phyloP scores from a whole-genome alignment of 2,888 invertebrate genomes.

The Petrolisthes cinctipes region DNA sequence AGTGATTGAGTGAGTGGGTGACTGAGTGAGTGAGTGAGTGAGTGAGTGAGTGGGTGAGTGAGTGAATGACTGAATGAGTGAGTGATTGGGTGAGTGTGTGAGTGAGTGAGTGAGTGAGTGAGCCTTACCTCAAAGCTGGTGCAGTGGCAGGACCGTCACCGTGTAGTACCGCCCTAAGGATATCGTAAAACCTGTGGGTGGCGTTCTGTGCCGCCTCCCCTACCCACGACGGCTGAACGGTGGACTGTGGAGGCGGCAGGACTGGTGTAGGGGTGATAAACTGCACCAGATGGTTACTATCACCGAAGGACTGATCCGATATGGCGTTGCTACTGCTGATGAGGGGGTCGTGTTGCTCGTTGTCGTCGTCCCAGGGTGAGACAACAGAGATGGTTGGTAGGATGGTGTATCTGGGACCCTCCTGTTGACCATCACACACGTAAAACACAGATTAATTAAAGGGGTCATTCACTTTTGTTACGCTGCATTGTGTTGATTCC shows the following conservation, averaged over 20 bases:
- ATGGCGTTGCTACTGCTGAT: background rate
- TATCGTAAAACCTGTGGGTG: conserved; percentile 45
- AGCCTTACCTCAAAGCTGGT: conserved; percentile 20
- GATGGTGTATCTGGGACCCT: conserved; percentile 45
- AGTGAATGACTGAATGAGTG: background rate
- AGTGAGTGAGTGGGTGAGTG: background rate
- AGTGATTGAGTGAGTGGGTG: too few relatives aligned
- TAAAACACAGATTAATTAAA: too few relatives aligned
- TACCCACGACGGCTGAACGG: background rate
- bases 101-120: background rate
- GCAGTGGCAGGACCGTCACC: conserved; percentile 18
- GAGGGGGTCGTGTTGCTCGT: background rate
- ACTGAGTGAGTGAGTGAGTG: too few relatives aligned
- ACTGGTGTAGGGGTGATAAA: conserved; percentile 35
- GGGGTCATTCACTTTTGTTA: too few relatives aligned
- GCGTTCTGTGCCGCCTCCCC: conserved; percentile 37
- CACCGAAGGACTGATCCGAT: conserved; percentile 14
- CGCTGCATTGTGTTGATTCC: too few relatives aligned
- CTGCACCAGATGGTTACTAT: conserved; percentile 8
- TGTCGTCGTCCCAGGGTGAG: conserved; percentile 38
- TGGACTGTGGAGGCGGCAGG: background rate
- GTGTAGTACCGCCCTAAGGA: conserved; percentile 40
- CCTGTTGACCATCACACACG: too few relatives aligned
- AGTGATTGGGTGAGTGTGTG: background rate
- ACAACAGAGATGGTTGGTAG: conserved; percentile 50